Conservation (phyloP, 2,888 invertebrate genomes). For the Cyclophora albipunctata region DNA sequence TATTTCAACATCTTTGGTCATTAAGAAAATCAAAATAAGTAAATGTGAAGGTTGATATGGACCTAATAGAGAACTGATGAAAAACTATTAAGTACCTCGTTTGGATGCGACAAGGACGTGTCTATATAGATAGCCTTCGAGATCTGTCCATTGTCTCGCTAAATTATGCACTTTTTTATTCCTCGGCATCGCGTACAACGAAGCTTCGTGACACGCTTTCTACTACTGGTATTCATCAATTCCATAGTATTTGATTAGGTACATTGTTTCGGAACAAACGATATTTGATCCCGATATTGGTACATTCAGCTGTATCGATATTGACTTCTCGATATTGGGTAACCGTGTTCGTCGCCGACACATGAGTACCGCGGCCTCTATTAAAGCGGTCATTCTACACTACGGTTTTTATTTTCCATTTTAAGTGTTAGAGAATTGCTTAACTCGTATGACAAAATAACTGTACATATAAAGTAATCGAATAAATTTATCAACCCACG, state of each 20-base stretch:
- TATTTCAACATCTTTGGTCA: too few species aligned
- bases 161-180: constrained; percentile 54
- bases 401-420: too few species aligned
- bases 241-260: constrained; percentile 2
- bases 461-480: too few species aligned
- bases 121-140: constrained; percentile 38
- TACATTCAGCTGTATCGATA: too few species aligned
- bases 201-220: constrained; percentile 59
- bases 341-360: too few species aligned
- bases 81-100: constrained; percentile 29
- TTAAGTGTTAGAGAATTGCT: too few species aligned
- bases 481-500: too few species aligned
- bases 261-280: neutral
- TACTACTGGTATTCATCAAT: constrained; percentile 33
- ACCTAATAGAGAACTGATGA: neutral
- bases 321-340: neutral
- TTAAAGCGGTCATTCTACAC: too few species aligned
- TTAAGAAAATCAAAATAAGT: too few species aligned
- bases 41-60: neutral
- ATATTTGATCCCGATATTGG: constrained; percentile 2
- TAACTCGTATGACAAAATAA: too few species aligned
- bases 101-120: constrained; percentile 43
- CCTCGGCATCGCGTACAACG: constrained; percentile 33
- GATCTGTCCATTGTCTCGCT: constrained; percentile 45
- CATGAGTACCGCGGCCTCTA: too few species aligned